phyloP scores from a whole-genome alignment of 2,888 invertebrate species.

The Parasteatoda lunata region DNA sequence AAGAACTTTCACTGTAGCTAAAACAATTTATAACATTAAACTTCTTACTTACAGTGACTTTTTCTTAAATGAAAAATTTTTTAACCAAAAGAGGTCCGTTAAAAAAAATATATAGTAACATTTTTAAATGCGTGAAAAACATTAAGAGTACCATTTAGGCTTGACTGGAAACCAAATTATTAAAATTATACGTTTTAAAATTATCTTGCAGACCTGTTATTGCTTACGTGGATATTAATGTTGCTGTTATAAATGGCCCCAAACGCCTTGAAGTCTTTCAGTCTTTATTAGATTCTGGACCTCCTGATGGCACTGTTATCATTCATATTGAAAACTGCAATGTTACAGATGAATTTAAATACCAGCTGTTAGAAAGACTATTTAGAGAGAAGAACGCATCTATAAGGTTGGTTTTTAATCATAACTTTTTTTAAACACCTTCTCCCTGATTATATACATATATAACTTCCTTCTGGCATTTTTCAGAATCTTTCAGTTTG shows the following conservation, averaged over 20 bases:
- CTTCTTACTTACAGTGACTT: too few relatives aligned
- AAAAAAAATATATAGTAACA: not conserved
- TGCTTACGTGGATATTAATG: constrained; percentile 90
- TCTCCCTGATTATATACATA: not conserved
- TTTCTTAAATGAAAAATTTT: too few relatives aligned
- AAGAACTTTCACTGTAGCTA: too few relatives aligned
- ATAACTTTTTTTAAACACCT: not conserved
- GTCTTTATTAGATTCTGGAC: constrained; percentile 90
- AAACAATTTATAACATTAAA: too few relatives aligned
- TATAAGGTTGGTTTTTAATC: constrained; percentile 78
- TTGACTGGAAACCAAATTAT: too few relatives aligned
- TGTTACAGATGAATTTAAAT: constrained; percentile 85
- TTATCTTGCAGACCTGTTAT: constrained; percentile 84
- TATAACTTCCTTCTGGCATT: not conserved
- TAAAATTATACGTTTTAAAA: not conserved
- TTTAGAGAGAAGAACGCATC: constrained; percentile 92
- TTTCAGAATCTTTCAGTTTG: constrained; percentile 84
- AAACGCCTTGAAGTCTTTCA: constrained; percentile 87
- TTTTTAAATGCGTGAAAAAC: too few relatives aligned
- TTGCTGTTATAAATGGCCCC: constrained; percentile 85
- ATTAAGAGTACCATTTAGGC: too few relatives aligned
- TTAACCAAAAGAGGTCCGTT: too few relatives aligned
- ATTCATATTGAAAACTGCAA: constrained; percentile 76
- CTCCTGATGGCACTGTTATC: constrained; percentile 94
- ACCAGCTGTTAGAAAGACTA: constrained; percentile 86